Conservation (phyloP, 2,113 vertebrate species). For the Paradoxurus hermaphroditus region DNA sequence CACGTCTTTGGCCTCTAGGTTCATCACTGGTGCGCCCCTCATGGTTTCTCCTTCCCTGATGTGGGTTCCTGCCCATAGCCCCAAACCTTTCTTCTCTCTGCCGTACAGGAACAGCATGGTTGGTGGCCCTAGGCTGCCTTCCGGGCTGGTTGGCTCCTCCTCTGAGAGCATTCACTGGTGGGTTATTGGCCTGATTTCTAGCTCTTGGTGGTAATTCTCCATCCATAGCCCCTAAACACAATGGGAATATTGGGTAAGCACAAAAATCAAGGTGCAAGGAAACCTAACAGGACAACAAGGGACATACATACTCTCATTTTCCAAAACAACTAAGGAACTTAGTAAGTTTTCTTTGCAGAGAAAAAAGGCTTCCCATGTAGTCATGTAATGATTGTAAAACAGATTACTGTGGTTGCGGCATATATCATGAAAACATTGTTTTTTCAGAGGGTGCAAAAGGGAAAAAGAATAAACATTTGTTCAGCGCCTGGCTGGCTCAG, state of each 20-base stretch:
- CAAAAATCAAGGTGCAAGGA: constrained; percentile 32
- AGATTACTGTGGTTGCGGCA: neutral
- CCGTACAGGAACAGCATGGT: neutral
- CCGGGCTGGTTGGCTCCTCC: constrained; percentile 22
- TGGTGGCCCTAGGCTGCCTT: constrained; percentile 34
- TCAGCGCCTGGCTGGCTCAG: neutral
- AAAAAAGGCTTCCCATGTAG: constrained; percentile 13
- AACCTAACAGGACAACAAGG: neutral
- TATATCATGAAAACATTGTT: neutral
- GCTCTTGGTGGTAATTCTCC: constrained; percentile 50
- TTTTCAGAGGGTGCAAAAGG: neutral
- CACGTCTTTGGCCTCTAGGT: constrained; percentile 63
- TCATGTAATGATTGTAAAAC: neutral
- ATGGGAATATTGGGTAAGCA: neutral
- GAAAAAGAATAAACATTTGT: constrained; percentile 23
- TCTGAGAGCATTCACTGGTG: constrained; percentile 23
- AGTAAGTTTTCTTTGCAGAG: neutral
- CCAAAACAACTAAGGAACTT: constrained; percentile 22
- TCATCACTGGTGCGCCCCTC: constrained; percentile 47
- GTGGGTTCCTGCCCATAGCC: constrained; percentile 49
- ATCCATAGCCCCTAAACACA: constrained; percentile 38
- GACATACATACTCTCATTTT: neutral
- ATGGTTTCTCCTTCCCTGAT: constrained; percentile 68
- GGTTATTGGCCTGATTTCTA: constrained; percentile 65
- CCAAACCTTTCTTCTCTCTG: constrained; percentile 69